Evolutionary conservation across 2,888 invertebrate species (phyloP).

Genomic region (Sacculina carcini): DNA sequence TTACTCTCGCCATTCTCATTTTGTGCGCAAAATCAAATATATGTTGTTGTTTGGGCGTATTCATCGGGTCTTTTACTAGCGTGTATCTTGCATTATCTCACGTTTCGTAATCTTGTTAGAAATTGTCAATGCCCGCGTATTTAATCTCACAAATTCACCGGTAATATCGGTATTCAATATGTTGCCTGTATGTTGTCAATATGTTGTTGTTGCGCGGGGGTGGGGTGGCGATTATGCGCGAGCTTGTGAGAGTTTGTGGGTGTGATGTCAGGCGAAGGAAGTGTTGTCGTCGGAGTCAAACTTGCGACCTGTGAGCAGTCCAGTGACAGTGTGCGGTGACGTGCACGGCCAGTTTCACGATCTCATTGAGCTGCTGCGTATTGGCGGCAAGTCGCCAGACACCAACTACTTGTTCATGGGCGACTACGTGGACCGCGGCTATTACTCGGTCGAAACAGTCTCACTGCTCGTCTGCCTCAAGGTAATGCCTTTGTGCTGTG

Average conservation of each 20-base stretch:
- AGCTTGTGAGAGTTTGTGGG: not conserved
- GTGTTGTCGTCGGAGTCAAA: conserved; percentile 97
- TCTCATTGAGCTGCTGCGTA: conserved; percentile 95
- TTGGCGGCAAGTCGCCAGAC: conserved; percentile 95
- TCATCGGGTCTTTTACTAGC: too few relatives aligned
- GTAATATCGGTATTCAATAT: too few relatives aligned
- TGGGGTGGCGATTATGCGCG: conserved; percentile 2
- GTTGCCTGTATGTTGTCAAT: too few relatives aligned
- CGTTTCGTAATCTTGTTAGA: too few relatives aligned
- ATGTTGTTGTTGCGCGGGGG: too few relatives aligned
- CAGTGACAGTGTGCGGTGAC: conserved; percentile 98
- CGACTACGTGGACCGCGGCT: conserved; percentile 98
- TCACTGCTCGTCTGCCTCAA: conserved; percentile 91
- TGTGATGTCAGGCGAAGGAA: conserved; percentile 69
- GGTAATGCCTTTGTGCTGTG: conserved; percentile 27
- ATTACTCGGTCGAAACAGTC: conserved; percentile 98
- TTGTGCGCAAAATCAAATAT: too few relatives aligned
- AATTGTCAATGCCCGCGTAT: too few relatives aligned
- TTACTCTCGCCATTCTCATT: conserved; percentile 5
- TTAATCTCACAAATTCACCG: too few relatives aligned
- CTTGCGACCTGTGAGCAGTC: conserved; percentile 99
- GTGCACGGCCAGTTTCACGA: conserved; percentile 99
- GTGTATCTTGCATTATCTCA: too few relatives aligned
- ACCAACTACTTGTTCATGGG: conserved; percentile 99
- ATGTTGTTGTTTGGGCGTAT: too few relatives aligned